Percentiles rank a stretch among this genome's conserved stretches.
Conservation (phyloP, 2,888 invertebrate species). For the Aricia artaxerxes region DNA sequence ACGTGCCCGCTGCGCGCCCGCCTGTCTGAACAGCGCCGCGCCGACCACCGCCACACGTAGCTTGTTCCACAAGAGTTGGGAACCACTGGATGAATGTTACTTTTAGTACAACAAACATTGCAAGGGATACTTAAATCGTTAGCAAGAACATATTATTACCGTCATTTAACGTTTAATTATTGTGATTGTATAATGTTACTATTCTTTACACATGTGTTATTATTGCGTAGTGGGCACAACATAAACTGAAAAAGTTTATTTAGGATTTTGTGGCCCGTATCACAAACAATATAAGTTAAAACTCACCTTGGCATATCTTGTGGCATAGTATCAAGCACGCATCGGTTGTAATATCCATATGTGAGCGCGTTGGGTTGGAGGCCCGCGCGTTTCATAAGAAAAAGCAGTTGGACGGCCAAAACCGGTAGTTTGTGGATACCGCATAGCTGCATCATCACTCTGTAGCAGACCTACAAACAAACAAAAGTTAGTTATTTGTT, state of each 20-base stretch:
- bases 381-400: constrained; percentile 95
- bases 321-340: constrained; percentile 97
- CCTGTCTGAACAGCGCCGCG: constrained; percentile 92
- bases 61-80: constrained; percentile 95
- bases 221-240: too few relatives aligned
- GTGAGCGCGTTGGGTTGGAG: constrained; percentile 98
- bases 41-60: constrained; percentile 94
- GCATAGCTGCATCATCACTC: constrained; percentile 99
- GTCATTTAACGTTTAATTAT: too few relatives aligned
- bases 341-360: constrained; percentile 91
- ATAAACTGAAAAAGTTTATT: too few relatives aligned
- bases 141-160: too few relatives aligned
- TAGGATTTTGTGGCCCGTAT: too few relatives aligned
- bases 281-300: not conserved
- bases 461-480: constrained; percentile 90
- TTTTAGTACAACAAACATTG: not conserved
- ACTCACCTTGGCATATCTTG: constrained; percentile 84
- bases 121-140: too few relatives aligned
- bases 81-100: constrained; percentile 75
- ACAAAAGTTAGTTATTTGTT: too few relatives aligned
- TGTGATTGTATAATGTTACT: not conserved
- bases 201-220: too few relatives aligned
- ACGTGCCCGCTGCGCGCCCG: constrained; percentile 79
- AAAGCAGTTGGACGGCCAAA: constrained; percentile 93
- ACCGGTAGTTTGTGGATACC: constrained; percentile 96